Base-by-base conservation (phyloP, 2,888 invertebrate species). In the Tipula confusa region DNA sequence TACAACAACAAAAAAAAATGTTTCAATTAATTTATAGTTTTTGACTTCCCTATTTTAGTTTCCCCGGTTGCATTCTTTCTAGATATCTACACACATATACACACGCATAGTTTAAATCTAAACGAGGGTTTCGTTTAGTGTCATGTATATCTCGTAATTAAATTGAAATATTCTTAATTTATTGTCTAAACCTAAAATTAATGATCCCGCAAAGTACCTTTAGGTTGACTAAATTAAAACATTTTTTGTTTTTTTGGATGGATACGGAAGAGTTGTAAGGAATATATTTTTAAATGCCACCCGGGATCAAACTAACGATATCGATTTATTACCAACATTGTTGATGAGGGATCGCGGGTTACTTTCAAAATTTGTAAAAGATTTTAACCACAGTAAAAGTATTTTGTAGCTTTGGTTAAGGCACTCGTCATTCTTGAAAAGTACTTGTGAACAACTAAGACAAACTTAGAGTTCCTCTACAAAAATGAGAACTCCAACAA, bases 201-300 rank as follows among this genome's bases (percentile, higher is more conserved):
- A 64, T 64, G 64, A 64, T 64, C 64, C 64, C 64, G 64, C 18
- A 64, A 64, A 64, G 64, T 64, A 64, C 24, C 64, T 43, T 43
- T 64, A 24, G 7, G 24, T 11, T 64, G 64, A 24, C 24, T 64
- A 24, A 64, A 43, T 43, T 43, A 43, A 5, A 64, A 11, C 4
- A 24, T 64, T 64, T 9, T 6, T 24, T 64, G 1, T 18, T 18
- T 24, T 64, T 64, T 64, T 24, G 64, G 64, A 64, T 24, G 64
- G 64, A 64, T 24, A 64, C 64, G 64, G 64, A 64, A 64, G 64
- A 64, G 64, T 64, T 64, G 24, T 9, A 64, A 9, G 64, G 24
- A 64, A 64, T 24, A 64, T 64, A 64, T 7, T 24, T 64, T 64
- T 9, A 24, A 64, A 64, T 64, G 9, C 64, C 64, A 64, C 64